These are phyloP conservation scores for Alauda arvensis DNA, from an alignment of 2,797 vertebrate species.

Conservation along the genomic window DNA sequence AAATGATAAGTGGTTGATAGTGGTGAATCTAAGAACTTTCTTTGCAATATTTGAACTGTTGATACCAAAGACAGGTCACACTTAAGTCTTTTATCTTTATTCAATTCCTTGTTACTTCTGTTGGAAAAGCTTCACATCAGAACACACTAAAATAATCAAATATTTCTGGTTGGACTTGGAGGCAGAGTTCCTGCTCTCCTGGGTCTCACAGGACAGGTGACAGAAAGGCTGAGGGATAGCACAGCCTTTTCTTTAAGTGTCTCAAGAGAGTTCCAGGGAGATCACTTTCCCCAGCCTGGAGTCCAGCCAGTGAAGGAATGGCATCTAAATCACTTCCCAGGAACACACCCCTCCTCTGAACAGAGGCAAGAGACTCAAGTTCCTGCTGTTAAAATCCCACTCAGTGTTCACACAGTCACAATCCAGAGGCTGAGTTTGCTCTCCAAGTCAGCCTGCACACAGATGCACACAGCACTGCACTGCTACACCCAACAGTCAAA, in stretches of 20 bases:
- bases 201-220: not conserved
- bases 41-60: not conserved
- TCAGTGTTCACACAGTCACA: not conserved
- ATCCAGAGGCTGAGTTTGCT: not conserved
- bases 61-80: not conserved
- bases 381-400: conserved; percentile 4
- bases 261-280: not conserved
- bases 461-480: not conserved
- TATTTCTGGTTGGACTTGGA: not conserved
- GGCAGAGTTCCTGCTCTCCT: not conserved
- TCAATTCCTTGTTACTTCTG: not conserved
- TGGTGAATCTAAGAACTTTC: not conserved
- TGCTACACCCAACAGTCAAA: not conserved
- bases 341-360: not conserved
- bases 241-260: not conserved
- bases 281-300: not conserved
- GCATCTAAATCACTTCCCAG: not conserved
- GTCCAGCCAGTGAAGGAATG: not conserved
- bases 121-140: not conserved
- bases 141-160: not conserved
- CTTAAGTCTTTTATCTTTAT: not conserved
- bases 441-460: not conserved
- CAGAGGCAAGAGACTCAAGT: not conserved
- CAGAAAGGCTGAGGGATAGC: not conserved
- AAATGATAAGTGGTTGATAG: not conserved